phyloP scores from a whole-genome alignment of 2,113 vertebrate species.

The Pluvianellus socialis region DNA sequence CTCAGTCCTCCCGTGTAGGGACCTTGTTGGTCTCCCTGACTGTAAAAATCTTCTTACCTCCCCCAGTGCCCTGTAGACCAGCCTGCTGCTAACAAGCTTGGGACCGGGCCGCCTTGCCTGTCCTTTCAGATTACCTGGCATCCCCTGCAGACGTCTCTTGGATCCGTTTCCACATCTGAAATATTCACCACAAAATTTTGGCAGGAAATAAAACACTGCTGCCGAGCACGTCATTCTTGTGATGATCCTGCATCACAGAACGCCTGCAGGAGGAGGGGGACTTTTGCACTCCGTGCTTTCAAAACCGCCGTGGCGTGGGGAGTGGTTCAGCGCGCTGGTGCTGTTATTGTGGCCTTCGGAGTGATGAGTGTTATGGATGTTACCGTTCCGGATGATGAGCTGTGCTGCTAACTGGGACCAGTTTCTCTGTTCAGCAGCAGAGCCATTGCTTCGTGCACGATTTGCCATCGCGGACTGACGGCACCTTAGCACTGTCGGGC shows the following conservation, averaged over 20 bases:
- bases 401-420: neutral
- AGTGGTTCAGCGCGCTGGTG: neutral
- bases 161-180: neutral
- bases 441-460: rapidly evolving
- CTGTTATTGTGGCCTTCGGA: neutral
- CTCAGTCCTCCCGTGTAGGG: neutral
- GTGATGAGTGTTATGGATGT: neutral
- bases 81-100: neutral
- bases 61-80: neutral
- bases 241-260: neutral
- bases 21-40: neutral
- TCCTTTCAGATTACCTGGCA: neutral
- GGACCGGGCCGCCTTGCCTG: neutral
- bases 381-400: neutral
- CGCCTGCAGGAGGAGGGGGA: neutral
- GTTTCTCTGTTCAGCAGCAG: neutral
- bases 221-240: neutral
- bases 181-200: neutral
- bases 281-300: rapidly evolving
- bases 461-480: neutral
- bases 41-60: neutral
- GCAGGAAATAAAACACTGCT: neutral
- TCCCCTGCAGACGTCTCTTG: neutral
- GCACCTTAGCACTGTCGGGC: neutral
- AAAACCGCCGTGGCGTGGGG: neutral